A percentile compares a stretch with the other conserved stretches of the same genome.
These are phyloP conservation scores for Eupristina koningsbergeri DNA, from an alignment of 1,140 invertebrate species.

Conservation along the genomic window DNA sequence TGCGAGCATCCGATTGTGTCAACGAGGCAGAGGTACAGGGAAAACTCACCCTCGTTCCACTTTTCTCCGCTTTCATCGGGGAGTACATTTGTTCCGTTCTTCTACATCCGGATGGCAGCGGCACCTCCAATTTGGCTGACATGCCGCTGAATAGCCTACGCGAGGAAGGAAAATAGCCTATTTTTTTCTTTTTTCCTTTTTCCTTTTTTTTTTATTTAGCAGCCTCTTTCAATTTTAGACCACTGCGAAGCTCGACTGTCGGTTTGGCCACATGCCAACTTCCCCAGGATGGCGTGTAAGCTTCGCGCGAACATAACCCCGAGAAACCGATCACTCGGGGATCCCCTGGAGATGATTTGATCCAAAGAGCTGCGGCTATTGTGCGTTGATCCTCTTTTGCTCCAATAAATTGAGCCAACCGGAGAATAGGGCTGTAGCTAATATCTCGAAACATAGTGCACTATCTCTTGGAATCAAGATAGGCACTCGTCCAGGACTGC, in stretches of 20 bases:
- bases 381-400: slow-evolving; percentile 7
- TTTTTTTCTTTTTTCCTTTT: too few species aligned
- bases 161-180: too few species aligned
- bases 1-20: not conserved
- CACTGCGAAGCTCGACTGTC: slow-evolving; percentile 35
- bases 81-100: too few species aligned
- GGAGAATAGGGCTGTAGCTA: not conserved
- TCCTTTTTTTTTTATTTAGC: not conserved
- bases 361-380: not conserved
- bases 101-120: not conserved
- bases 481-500: slow-evolving; percentile 36
- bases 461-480: not conserved
- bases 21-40: too few species aligned
- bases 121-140: slow-evolving; percentile 50
- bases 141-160: slow-evolving; percentile 24
- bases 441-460: too few species aligned
- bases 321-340: too few species aligned
- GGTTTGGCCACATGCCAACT: slow-evolving; percentile 45
- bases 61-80: too few species aligned
- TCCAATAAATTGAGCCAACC: slow-evolving; percentile 19
- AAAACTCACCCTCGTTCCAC: too few species aligned
- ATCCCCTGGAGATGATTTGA: not conserved
- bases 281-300: not conserved
- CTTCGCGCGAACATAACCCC: too few species aligned
- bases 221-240: slow-evolving; percentile 50